Percentiles rank a stretch among this genome's conserved stretches.
These are phyloP conservation scores for Euschistus heros DNA, from an alignment of 1,140 invertebrate genomes.

Conservation along the genomic window DNA sequence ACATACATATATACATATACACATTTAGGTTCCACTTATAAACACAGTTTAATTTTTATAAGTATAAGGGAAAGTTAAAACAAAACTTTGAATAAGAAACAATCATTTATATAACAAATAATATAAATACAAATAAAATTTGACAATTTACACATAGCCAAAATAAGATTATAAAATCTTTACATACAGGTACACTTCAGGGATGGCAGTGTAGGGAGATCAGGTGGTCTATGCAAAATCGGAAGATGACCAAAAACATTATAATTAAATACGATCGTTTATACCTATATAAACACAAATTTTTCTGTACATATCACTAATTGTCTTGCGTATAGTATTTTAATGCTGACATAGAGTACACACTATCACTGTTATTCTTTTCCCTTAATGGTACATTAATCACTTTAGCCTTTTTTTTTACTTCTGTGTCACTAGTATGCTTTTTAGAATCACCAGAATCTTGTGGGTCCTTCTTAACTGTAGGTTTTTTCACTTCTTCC, in stretches of 20 bases:
- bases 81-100: no score
- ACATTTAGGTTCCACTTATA: no score
- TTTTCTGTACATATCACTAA: background rate
- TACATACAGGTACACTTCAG: no score
- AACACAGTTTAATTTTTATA: no score
- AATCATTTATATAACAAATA: no score
- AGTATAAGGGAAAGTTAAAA: no score
- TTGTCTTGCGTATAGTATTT: background rate
- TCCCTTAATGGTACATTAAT: background rate
- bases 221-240: no score
- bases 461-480: background rate
- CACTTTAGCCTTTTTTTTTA: background rate
- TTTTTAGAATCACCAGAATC: conserved; percentile 4
- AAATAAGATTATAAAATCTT: no score
- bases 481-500: background rate
- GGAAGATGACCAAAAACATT: background rate
- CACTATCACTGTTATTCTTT: background rate
- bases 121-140: no score
- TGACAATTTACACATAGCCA: no score
- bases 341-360: background rate
- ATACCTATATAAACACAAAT: background rate
- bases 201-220: no score
- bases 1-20: no score
- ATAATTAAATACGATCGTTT: background rate
- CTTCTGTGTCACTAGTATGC: background rate